phyloP scores from a whole-genome alignment of 1,140 invertebrate species.

The Drosophila sulfurigaster region DNA sequence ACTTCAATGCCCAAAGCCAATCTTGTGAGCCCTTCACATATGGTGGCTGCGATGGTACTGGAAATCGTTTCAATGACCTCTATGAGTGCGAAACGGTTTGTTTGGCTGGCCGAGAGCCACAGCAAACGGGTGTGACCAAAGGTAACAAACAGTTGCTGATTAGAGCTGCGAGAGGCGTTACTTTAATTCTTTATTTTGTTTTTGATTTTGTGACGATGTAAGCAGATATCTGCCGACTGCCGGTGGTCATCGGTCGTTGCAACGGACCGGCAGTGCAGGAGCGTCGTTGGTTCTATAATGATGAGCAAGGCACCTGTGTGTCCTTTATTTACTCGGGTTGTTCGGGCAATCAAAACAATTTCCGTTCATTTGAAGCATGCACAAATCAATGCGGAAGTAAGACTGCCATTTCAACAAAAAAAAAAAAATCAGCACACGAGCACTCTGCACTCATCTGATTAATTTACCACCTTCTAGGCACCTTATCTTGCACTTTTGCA shows the following conservation, averaged over 20 bases:
- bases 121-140: slow-evolving; percentile 46
- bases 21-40: slow-evolving; percentile 91
- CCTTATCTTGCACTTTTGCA: slow-evolving; percentile 37
- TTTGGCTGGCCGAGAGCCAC: slow-evolving; percentile 74
- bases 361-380: slow-evolving; percentile 90
- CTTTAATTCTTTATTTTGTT: slow-evolving; percentile 42
- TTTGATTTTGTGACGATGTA: slow-evolving; percentile 46
- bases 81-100: slow-evolving; percentile 90
- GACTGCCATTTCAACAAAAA: slow-evolving; percentile 40
- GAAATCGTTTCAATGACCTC: slow-evolving; percentile 91
- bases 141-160: slow-evolving; percentile 66
- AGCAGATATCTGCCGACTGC: slow-evolving; percentile 88
- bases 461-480: slow-evolving; percentile 37
- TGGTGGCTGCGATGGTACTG: slow-evolving; percentile 94
- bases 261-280: slow-evolving; percentile 86
- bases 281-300: slow-evolving; percentile 93
- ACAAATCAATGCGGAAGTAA: slow-evolving; percentile 87
- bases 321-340: slow-evolving; percentile 93
- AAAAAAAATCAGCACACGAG: slow-evolving; percentile 23
- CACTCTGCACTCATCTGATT: slow-evolving; percentile 46
- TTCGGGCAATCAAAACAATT: slow-evolving; percentile 92
- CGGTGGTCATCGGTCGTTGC: slow-evolving; percentile 90
- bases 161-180: not conserved
- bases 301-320: slow-evolving; percentile 89
- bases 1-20: slow-evolving; percentile 87